These are phyloP conservation scores for Gymnorhina tibicen DNA, from an alignment of 2,113 vertebrate species.

Conservation along the genomic window DNA sequence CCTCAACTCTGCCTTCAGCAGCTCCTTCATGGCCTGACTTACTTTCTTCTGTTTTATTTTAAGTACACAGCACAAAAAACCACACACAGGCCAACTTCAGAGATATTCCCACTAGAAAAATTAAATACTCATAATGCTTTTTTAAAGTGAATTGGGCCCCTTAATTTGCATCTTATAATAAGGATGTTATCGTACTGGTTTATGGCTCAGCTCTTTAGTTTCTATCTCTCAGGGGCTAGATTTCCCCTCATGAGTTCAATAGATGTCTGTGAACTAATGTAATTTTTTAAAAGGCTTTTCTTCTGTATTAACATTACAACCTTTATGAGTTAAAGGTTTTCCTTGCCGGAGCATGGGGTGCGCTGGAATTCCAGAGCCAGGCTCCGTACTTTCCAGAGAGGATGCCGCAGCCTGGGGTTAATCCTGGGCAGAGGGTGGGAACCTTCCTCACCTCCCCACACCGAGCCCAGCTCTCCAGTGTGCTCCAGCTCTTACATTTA, in stretches of 20 bases:
- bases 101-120: slow-evolving; percentile 81
- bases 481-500: slow-evolving; percentile 68
- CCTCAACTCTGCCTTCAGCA: slow-evolving; percentile 31
- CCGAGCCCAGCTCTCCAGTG: slow-evolving; percentile 62
- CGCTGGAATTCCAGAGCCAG: neutral
- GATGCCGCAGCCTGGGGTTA: neutral
- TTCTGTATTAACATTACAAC: slow-evolving; percentile 71
- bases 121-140: slow-evolving; percentile 83
- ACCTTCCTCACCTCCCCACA: slow-evolving; percentile 57
- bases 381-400: neutral
- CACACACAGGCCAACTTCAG: slow-evolving; percentile 69
- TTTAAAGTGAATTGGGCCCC: slow-evolving; percentile 79
- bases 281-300: slow-evolving; percentile 74
- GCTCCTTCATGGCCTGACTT: slow-evolving; percentile 18
- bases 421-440: neutral
- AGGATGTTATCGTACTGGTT: slow-evolving; percentile 82
- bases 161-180: slow-evolving; percentile 85
- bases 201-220: slow-evolving; percentile 78
- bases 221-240: slow-evolving; percentile 79
- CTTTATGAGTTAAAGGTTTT: slow-evolving; percentile 64
- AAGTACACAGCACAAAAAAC: slow-evolving; percentile 57
- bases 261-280: slow-evolving; percentile 76
- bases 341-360: neutral
- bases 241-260: slow-evolving; percentile 79
- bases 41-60: slow-evolving; percentile 21